Base-by-base conservation (phyloP, 2,888 invertebrate species). In the Agrotis exclamationis region DNA sequence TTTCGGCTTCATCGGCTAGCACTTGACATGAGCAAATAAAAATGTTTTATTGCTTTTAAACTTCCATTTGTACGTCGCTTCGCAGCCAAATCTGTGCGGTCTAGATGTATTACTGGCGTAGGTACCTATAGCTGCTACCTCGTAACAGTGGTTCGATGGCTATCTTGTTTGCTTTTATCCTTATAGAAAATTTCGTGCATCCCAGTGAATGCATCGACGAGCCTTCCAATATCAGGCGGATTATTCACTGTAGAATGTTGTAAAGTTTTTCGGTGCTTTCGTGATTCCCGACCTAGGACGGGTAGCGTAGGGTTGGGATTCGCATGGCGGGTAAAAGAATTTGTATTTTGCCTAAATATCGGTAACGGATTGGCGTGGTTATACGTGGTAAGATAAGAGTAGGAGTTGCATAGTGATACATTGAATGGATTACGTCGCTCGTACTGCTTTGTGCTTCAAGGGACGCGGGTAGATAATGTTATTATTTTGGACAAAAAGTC, bases 81-180 rank as follows among this genome's bases (percentile, higher is more conserved):
- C 74, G 70, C 68, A 83, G 80, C 71, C 78, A 83, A 88, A 87
- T 87, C 86, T 84, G 73, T 84, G 86, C 65, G 76, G 76, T 84
- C 85, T 82, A 78, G 80, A 69, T 59, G 78, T 76, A 82, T 82
- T 80, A 82, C 84, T 80, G 74, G 78, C 62, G 64, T n/a, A n/a
- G n/a, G n/a, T 81, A 77, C 83, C 85, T 84, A 86, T 82, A 83
- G 80, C 77, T 74, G 77, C 77, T 82, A 81, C 70, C 89, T 90
- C 86, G 89, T 90, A 92, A 93, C 93, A 94, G 92, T 91, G 93
- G 90, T 92, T 87, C 93, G 93, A 95, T 94, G 93, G 93, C 92
- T 93, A 96, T 95, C 96, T 94, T 95, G 95, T 96, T 96, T 95
- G 95, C 95, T 95, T 95, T 95, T 95, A 96, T 95, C 94, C 95